Evolutionary conservation across 2,797 vertebrate species (phyloP).

Genomic region (Cossypha niveicapilla): DNA sequence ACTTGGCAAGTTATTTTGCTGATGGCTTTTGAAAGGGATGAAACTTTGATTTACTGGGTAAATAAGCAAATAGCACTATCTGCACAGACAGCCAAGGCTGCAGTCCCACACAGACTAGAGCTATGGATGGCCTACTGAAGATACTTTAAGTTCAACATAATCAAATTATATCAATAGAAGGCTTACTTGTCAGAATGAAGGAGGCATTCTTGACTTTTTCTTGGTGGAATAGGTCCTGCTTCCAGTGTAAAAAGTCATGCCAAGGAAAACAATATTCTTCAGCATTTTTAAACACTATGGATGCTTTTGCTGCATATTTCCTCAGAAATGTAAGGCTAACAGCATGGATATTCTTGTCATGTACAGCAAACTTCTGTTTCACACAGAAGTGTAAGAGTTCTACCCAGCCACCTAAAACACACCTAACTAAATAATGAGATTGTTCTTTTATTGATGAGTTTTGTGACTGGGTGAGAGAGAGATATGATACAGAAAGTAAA

Average conservation of each 20-base stretch:
- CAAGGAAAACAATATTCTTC: background rate
- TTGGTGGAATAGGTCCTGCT: background rate
- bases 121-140: background rate
- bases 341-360: background rate
- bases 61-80: background rate
- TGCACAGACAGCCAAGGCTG: background rate
- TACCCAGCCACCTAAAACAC: background rate
- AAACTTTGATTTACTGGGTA: background rate
- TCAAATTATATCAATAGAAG: background rate
- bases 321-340: background rate
- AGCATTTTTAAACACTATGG: background rate
- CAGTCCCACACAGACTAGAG: background rate
- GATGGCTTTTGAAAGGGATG: background rate
- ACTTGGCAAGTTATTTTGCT: background rate
- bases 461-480: background rate
- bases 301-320: background rate
- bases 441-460: background rate
- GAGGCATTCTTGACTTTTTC: background rate
- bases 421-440: background rate
- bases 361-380: background rate
- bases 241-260: background rate
- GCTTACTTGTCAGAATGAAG: background rate
- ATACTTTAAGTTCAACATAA: background rate
- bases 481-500: background rate
- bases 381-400: background rate